Conservation (phyloP, 2,113 vertebrate species). For the Tragelaphus scriptus region DNA sequence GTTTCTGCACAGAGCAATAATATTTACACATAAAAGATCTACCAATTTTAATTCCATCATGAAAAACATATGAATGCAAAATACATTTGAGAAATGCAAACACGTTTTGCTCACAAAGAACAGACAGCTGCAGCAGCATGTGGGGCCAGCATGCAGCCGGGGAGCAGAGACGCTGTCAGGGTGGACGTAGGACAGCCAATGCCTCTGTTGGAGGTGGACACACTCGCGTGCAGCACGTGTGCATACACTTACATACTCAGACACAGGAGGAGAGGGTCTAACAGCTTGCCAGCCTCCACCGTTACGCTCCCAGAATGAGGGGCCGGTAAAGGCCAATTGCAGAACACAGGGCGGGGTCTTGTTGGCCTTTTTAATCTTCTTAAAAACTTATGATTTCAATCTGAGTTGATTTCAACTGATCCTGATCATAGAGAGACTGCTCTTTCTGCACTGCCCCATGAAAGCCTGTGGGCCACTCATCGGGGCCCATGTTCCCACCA, state of each 20-base stretch:
- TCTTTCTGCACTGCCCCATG: rapidly evolving
- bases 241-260: neutral
- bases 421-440: rapidly evolving
- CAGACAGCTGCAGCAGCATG: rapidly evolving
- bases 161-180: rapidly evolving
- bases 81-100: neutral
- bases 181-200: rapidly evolving
- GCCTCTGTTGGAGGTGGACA: rapidly evolving
- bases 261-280: too few relatives aligned
- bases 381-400: neutral
- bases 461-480: rapidly evolving
- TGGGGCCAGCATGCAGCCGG: rapidly evolving
- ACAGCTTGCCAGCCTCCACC: neutral
- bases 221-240: rapidly evolving
- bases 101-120: neutral
- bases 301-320: neutral
- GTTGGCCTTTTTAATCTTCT: neutral
- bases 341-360: neutral
- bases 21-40: neutral
- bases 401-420: neutral
- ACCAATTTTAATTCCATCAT: neutral
- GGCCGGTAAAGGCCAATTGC: too few relatives aligned
- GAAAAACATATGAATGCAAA: neutral
- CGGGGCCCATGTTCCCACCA: rapidly evolving
- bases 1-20: neutral